phyloP scores from a whole-genome alignment of 2,888 invertebrate genomes.

The Lepidochrysops patricia region DNA sequence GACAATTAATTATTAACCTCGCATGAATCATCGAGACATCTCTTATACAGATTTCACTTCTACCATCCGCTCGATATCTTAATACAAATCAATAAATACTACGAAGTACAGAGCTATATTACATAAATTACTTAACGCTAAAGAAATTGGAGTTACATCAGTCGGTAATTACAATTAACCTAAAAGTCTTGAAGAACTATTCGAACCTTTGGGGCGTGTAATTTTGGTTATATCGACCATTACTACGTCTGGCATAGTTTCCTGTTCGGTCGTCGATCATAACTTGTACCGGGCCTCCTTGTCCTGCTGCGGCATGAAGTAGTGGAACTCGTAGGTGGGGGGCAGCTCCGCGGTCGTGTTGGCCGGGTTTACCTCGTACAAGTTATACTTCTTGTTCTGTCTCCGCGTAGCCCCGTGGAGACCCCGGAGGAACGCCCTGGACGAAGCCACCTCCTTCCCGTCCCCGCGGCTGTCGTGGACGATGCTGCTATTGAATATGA shows the following conservation, averaged over 20 bases:
- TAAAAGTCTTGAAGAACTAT: neutral
- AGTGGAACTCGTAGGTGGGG: slow-evolving; percentile 60
- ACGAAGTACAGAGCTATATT: slow-evolving; percentile 8
- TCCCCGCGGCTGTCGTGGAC: slow-evolving; percentile 36
- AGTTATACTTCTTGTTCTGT: slow-evolving; percentile 16
- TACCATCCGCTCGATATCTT: neutral
- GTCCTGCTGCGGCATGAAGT: slow-evolving; percentile 61
- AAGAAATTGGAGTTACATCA: slow-evolving; percentile 5
- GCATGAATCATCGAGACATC: neutral
- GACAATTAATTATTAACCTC: neutral
- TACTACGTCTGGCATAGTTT: slow-evolving; percentile 9
- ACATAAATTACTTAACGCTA: slow-evolving; percentile 8
- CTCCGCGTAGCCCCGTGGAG: slow-evolving; percentile 26
- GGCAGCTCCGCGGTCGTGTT: slow-evolving; percentile 48
- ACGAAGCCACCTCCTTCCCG: slow-evolving; percentile 36
- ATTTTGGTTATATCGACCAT: slow-evolving; percentile 3
- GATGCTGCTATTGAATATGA: slow-evolving; percentile 54
- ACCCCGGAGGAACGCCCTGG: slow-evolving; percentile 45
- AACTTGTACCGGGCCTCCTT: slow-evolving; percentile 35
- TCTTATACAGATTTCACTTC: neutral
- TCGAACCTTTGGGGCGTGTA: slow-evolving; percentile 1
- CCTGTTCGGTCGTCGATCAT: slow-evolving; percentile 27
- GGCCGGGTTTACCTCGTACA: slow-evolving; percentile 44
- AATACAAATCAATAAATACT: slow-evolving; percentile 6
- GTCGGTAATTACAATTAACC: slow-evolving; percentile 9